A percentile compares a stretch with the other conserved stretches of the same genome.
phyloP scores from a whole-genome alignment of 2,113 vertebrate species.

The Poecile atricapillus region DNA sequence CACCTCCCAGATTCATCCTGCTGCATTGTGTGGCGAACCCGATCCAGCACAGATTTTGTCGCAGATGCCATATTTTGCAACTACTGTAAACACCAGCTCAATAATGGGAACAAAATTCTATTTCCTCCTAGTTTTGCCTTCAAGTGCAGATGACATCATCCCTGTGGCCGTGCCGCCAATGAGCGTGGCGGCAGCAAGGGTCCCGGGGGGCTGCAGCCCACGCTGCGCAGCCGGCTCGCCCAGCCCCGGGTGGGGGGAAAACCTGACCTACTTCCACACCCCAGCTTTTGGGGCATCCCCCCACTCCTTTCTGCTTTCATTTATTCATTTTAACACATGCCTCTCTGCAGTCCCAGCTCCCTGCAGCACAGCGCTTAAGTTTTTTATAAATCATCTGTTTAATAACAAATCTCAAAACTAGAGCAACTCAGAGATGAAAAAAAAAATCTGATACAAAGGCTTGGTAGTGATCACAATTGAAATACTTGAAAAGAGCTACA shows the following conservation, averaged over 20 bases:
- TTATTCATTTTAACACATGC: background rate
- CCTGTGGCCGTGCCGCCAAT: slow-evolving; percentile 61
- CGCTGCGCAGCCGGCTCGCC: slow-evolving; percentile 31
- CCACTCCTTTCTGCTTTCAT: background rate
- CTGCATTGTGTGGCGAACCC: background rate
- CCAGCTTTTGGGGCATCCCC: background rate
- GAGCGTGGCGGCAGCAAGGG: slow-evolving; percentile 19
- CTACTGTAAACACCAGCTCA: slow-evolving; percentile 55
- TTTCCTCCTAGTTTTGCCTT: slow-evolving; percentile 70
- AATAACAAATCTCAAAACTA: background rate
- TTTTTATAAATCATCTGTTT: slow-evolving; percentile 11
- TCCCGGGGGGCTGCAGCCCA: slow-evolving; percentile 63
- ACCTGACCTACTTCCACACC: slow-evolving; percentile 53
- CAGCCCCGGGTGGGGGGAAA: slow-evolving; percentile 20
- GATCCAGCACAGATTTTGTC: background rate
- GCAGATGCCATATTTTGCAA: slow-evolving; percentile 41
- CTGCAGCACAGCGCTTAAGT: background rate
- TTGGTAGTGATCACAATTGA: background rate
- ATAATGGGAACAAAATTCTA: slow-evolving; percentile 66
- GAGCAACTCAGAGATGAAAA: background rate
- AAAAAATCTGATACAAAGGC: background rate
- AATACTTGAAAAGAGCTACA: background rate
- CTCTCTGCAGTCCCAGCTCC: background rate
- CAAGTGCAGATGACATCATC: slow-evolving; percentile 81
- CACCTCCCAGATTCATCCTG: background rate